phyloP scores from a whole-genome alignment of 2,888 invertebrate species.

The Torymus aiolomorphi region DNA sequence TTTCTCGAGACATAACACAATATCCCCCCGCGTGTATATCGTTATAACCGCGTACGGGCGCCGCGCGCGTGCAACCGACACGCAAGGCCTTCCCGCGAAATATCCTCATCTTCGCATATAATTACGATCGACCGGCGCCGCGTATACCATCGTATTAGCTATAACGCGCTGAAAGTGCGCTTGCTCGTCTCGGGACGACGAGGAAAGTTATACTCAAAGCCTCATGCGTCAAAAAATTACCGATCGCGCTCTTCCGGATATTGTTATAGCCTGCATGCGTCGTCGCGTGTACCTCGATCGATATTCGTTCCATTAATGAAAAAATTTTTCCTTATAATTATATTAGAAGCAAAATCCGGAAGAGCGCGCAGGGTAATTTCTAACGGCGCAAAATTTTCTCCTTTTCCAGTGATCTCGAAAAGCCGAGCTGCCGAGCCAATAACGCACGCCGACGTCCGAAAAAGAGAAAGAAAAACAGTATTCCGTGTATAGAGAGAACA shows the following conservation, averaged over 20 bases:
- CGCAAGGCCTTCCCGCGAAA: conserved; percentile 7
- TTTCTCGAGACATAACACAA: too few species aligned
- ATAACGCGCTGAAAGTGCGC: too few species aligned
- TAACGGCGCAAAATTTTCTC: neutral
- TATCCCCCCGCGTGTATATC: too few species aligned
- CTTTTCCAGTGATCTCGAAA: conserved; percentile 24
- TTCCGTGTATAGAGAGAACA: too few species aligned
- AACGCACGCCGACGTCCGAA: neutral
- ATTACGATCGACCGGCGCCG: conserved; percentile 6
- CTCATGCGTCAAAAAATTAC: too few species aligned
- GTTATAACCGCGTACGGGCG: neutral
- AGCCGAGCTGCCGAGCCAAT: neutral
- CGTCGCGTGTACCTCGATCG: too few species aligned
- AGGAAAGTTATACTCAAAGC: too few species aligned
- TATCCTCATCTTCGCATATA: conserved; percentile 34
- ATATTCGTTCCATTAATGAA: too few species aligned
- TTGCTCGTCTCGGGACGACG: too few species aligned
- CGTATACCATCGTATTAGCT: neutral
- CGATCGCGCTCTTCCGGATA: too few species aligned
- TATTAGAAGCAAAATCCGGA: neutral
- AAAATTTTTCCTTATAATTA: too few species aligned
- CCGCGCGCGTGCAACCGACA: neutral
- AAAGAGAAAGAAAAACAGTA: neutral
- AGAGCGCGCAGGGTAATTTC: neutral
- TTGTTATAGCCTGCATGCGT: too few species aligned